Conservation (phyloP, 2,113 vertebrate genomes). For the Mesocricetus auratus region DNA sequence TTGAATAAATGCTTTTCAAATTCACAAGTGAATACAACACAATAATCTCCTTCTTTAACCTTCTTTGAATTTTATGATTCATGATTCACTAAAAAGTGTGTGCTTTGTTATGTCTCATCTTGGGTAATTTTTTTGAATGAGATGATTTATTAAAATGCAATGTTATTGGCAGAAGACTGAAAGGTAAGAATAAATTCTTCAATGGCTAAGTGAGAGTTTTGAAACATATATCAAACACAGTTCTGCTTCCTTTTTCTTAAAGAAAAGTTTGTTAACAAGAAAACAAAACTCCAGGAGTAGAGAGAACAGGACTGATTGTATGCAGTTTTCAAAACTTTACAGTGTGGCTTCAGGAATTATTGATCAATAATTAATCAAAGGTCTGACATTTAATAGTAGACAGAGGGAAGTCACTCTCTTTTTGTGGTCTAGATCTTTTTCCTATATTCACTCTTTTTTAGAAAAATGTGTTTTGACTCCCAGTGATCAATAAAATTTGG, state of each 20-base stretch:
- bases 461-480: conserved; percentile 20
- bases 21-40: background rate
- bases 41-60: background rate
- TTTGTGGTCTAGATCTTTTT: background rate
- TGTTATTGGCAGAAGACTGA: background rate
- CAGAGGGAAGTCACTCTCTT: background rate
- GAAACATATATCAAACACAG: background rate
- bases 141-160: conserved; percentile 31
- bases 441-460: conserved; percentile 34
- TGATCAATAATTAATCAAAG: conserved; percentile 61
- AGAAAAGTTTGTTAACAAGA: conserved; percentile 45
- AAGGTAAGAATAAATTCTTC: background rate
- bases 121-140: background rate
- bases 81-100: background rate
- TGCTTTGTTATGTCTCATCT: background rate
- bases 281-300: conserved; percentile 15
- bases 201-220: background rate
- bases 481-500: conserved; percentile 9
- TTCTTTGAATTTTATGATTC: background rate
- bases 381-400: conserved; percentile 42
- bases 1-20: background rate
- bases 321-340: conserved; percentile 54
- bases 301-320: conserved; percentile 3
- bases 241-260: background rate
- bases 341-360: background rate